Conservation (phyloP, 2,888 invertebrate genomes). For the Chrysomela aeneicollis region DNA sequence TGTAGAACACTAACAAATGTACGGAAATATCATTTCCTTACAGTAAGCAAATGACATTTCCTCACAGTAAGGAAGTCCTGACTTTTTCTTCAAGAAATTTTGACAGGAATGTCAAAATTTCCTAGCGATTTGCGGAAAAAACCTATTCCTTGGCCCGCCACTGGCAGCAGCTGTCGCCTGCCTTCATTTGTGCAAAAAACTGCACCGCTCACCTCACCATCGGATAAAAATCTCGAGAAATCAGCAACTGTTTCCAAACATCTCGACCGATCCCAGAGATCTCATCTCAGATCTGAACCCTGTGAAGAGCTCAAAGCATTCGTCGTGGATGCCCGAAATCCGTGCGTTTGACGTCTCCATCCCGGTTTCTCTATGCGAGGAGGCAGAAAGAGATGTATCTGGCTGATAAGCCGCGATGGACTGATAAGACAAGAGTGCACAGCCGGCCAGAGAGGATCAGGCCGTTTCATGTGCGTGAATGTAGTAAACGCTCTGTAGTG, state of each 20-base stretch:
- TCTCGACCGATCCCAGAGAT: conserved; percentile 30
- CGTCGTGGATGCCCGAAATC: conserved; percentile 32
- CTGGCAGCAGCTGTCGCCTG: conserved; percentile 8
- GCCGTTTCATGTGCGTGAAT: conserved; percentile 32
- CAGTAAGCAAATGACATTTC: too few relatives aligned
- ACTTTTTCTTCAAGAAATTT: too few relatives aligned
- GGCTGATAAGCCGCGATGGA: conserved; percentile 53
- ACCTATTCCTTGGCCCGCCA: background rate
- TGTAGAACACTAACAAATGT: too few relatives aligned
- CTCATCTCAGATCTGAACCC: conserved; percentile 28
- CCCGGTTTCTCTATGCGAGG: conserved; percentile 50
- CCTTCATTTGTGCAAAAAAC: conserved; percentile 10
- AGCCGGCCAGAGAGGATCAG: conserved; percentile 45
- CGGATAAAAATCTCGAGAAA: conserved; percentile 25
- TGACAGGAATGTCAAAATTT: too few relatives aligned
- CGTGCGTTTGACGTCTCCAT: conserved; percentile 62
- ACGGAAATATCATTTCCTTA: too few relatives aligned
- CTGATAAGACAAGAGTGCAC: conserved; percentile 53
- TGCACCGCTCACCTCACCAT: background rate
- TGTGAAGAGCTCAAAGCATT: background rate
- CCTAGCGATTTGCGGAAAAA: background rate
- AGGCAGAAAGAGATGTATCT: conserved; percentile 60
- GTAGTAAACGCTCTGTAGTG: conserved; percentile 41
- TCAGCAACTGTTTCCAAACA: conserved; percentile 40
- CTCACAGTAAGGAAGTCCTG: too few relatives aligned